Evolutionary conservation across 2,797 vertebrate species (phyloP).

Genomic region (Liparis tanakae): DNA sequence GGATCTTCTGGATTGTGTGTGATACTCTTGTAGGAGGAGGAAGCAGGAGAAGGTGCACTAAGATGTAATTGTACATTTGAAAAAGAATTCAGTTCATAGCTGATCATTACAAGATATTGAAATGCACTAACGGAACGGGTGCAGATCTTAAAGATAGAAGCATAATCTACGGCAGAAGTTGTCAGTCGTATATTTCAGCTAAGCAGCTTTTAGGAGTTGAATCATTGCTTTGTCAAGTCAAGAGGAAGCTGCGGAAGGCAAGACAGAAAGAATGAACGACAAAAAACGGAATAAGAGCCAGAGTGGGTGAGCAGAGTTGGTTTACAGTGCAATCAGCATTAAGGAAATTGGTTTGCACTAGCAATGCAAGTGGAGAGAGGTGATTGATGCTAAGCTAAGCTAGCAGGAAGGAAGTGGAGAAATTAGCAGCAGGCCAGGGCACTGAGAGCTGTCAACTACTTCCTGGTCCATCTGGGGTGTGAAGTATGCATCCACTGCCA

Average conservation of each 20-base stretch:
- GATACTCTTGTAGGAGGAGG: neutral
- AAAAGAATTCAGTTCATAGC: neutral
- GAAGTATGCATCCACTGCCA: conserved; percentile 75
- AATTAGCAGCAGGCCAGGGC: conserved; percentile 76
- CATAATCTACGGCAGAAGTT: conserved; percentile 17
- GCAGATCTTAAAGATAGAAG: neutral
- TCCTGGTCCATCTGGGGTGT: conserved; percentile 83
- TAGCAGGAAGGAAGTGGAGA: conserved; percentile 83
- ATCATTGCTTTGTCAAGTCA: conserved; percentile 65
- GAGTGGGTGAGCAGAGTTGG: conserved; percentile 74
- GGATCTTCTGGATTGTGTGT: conserved; percentile 9
- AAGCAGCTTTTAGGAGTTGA: conserved; percentile 52
- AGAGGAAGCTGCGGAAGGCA: conserved; percentile 71
- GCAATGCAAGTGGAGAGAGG: conserved; percentile 66
- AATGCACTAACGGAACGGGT: conserved; percentile 13
- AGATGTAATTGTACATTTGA: conserved; percentile 15
- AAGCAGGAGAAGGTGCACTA: conserved; percentile 8
- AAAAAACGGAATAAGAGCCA: conserved; percentile 63
- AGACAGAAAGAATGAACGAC: conserved; percentile 66
- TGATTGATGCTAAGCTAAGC: conserved; percentile 83
- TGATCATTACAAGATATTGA: conserved; percentile 10
- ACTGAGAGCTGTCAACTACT: conserved; percentile 84
- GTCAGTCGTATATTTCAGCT: conserved; percentile 29
- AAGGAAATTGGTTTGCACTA: conserved; percentile 82
- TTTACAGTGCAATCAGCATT: conserved; percentile 85